Evolutionary conservation across 2,888 invertebrate genomes (phyloP).

Genomic region (Euproctis similis): DNA sequence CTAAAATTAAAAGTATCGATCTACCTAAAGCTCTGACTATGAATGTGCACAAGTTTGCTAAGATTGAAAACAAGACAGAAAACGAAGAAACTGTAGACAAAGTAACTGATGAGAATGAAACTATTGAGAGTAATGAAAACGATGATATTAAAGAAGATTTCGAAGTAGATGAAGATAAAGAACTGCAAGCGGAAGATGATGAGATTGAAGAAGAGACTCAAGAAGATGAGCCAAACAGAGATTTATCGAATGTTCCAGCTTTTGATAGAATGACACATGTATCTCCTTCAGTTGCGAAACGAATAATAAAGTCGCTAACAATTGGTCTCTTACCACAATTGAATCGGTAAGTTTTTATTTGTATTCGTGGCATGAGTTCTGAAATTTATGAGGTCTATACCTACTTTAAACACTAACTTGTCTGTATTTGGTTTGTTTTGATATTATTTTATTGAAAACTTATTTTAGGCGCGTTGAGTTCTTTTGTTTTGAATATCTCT

Average conservation of each 20-base stretch:
- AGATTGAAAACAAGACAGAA: conserved; percentile 24
- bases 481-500: too few relatives aligned
- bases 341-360: conserved; percentile 79
- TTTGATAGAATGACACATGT: conserved; percentile 72
- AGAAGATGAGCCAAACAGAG: conserved; percentile 41
- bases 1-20: conserved; percentile 68
- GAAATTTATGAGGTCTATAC: too few relatives aligned
- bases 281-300: conserved; percentile 82
- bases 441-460: too few relatives aligned
- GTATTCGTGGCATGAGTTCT: too few relatives aligned
- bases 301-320: conserved; percentile 83
- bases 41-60: conserved; percentile 32
- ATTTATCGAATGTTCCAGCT: conserved; percentile 43
- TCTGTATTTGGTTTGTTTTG: too few relatives aligned
- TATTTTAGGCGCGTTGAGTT: too few relatives aligned
- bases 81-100: conserved; percentile 21
- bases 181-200: conserved; percentile 57
- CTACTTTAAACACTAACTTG: too few relatives aligned
- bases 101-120: conserved; percentile 2
- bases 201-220: conserved; percentile 44
- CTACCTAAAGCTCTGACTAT: conserved; percentile 48
- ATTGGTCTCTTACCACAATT: conserved; percentile 86
- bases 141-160: conserved; percentile 25
- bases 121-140: conserved; percentile 19
- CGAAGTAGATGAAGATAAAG: conserved; percentile 40